These are phyloP conservation scores for Colostygia pectinataria DNA, from an alignment of 2,888 invertebrate species.

Conservation along the genomic window DNA sequence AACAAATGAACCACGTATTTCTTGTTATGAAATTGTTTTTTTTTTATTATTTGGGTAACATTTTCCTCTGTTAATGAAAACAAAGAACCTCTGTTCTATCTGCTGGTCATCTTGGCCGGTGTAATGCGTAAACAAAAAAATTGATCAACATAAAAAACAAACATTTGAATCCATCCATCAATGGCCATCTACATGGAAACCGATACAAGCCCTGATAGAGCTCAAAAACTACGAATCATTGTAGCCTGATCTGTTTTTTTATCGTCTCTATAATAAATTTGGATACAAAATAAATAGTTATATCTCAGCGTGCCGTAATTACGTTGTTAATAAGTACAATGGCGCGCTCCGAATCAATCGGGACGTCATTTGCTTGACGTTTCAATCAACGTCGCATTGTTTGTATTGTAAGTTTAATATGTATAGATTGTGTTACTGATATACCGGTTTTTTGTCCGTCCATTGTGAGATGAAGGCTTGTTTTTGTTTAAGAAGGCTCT, in stretches of 20 bases:
- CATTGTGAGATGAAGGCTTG: conserved; percentile 61
- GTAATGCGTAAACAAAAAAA: conserved; percentile 40
- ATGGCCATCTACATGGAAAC: conserved; percentile 54
- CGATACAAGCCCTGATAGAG: conserved; percentile 59
- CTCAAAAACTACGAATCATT: conserved; percentile 70
- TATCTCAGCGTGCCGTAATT: conserved; percentile 78
- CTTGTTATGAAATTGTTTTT: too few relatives aligned
- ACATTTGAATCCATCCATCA: conserved; percentile 43
- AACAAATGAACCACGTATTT: too few relatives aligned
- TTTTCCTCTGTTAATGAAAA: conserved; percentile 1
- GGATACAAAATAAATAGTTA: conserved; percentile 78
- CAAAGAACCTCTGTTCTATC: conserved; percentile 5
- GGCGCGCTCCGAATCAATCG: conserved; percentile 71
- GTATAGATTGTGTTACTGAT: conserved; percentile 81
- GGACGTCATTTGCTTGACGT: conserved; percentile 76
- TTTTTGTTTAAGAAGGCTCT: conserved; percentile 56
- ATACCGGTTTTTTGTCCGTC: conserved; percentile 68
- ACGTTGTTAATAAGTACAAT: conserved; percentile 78
- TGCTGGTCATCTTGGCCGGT: conserved; percentile 20
- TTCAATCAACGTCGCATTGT: conserved; percentile 81
- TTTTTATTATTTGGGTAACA: background rate
- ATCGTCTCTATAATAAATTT: conserved; percentile 72
- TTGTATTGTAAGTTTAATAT: conserved; percentile 80
- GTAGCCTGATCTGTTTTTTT: conserved; percentile 64
- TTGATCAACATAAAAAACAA: conserved; percentile 49